Evolutionary conservation across 2,113 vertebrate genomes (phyloP).

Genomic region (Chionomys nivalis): DNA sequence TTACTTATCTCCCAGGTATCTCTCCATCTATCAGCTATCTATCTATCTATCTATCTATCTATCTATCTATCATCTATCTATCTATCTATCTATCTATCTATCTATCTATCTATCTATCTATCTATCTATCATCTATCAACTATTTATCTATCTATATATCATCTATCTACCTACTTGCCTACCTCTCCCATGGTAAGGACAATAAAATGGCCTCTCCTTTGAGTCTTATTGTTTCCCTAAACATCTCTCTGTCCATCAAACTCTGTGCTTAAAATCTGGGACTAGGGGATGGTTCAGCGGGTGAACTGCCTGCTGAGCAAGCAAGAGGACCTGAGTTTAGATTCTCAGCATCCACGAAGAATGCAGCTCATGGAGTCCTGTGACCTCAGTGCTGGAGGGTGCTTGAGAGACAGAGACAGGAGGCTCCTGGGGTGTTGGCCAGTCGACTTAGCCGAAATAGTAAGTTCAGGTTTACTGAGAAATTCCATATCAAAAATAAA

Average conservation of each 20-base stretch:
- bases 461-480: neutral
- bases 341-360: neutral
- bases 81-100: neutral
- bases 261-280: neutral
- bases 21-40: neutral
- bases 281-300: neutral
- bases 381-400: neutral
- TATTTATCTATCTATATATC: neutral
- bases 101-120: neutral
- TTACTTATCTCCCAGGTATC: neutral
- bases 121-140: neutral
- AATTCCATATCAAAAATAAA: neutral
- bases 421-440: neutral
- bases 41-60: neutral
- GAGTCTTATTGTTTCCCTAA: neutral
- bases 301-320: neutral
- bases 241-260: neutral
- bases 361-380: neutral
- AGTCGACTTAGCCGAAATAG: neutral
- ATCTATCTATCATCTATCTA: neutral
- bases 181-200: neutral
- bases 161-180: neutral
- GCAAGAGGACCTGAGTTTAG: neutral
- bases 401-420: neutral
- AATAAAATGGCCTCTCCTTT: neutral